Evolutionary conservation across 1,140 invertebrate species (phyloP).

Genomic region (Bicyclus anynana): DNA sequence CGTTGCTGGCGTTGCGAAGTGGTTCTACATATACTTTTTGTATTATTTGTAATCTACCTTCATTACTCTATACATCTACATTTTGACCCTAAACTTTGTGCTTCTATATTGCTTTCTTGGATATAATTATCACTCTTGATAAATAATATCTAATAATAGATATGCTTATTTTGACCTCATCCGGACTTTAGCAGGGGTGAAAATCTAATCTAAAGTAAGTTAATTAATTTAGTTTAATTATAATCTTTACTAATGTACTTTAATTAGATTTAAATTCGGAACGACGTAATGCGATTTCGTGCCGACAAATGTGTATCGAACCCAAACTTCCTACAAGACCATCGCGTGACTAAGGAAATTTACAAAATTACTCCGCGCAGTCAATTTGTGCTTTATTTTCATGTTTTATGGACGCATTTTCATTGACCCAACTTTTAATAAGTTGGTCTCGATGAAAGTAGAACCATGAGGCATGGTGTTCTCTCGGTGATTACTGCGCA

Average conservation of each 20-base stretch:
- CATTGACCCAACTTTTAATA: conserved; percentile 9
- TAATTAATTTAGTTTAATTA: no score
- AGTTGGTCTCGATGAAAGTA: conserved; percentile 14
- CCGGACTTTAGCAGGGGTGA: no score
- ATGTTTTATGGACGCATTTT: conserved; percentile 25
- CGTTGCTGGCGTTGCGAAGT: no score
- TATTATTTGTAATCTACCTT: no score
- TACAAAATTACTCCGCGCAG: conserved; percentile 13
- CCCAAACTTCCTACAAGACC: conserved; percentile 29
- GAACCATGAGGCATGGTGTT: conserved; percentile 30
- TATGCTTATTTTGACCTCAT: no score
- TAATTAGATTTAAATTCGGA: neutral
- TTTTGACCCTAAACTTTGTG: no score
- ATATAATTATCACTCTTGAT: no score
- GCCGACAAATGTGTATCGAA: conserved; percentile 1
- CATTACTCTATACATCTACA: no score
- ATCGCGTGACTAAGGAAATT: conserved; percentile 37
- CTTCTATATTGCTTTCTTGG: no score
- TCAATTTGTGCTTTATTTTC: conserved; percentile 21
- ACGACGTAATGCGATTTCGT: neutral
- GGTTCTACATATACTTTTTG: no score
- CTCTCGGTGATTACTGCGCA: conserved; percentile 29
- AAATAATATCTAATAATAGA: no score
- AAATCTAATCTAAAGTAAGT: no score
- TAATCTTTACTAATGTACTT: neutral